Percentiles rank a stretch among this genome's conserved stretches.
Conservation (phyloP, 2,113 vertebrate species). For the Otus sunia region DNA sequence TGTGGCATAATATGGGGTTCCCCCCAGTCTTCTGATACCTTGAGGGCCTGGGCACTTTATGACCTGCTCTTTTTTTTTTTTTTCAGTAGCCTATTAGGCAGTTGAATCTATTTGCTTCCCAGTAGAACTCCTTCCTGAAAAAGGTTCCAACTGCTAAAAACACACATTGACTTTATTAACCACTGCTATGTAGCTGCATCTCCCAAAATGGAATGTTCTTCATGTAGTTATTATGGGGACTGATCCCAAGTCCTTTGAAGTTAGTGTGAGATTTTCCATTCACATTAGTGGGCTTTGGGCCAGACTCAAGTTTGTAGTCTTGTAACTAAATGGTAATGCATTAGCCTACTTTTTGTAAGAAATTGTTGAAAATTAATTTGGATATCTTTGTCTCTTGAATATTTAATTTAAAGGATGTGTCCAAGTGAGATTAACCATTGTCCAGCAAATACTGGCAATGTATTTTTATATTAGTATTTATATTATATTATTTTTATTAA, state of each 20-base stretch:
- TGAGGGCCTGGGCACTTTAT: not conserved
- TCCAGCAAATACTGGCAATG: not conserved
- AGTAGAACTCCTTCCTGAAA: not conserved
- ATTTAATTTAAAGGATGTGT: not conserved
- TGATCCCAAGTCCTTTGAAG: constrained; percentile 37
- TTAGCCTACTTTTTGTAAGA: not conserved
- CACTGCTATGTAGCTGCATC: not conserved
- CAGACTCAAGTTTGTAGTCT: not conserved
- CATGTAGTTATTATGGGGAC: not conserved
- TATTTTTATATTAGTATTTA: not conserved
- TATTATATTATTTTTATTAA: not conserved
- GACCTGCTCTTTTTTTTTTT: not conserved
- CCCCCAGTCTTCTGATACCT: not conserved
- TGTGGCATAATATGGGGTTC: not conserved
- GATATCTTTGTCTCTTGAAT: not conserved
- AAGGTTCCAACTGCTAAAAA: not conserved
- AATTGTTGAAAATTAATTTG: not conserved
- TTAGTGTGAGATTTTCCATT: constrained; percentile 52
- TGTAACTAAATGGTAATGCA: not conserved
- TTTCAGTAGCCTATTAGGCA: not conserved
- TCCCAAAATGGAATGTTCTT: constrained; percentile 39
- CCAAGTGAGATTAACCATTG: not conserved
- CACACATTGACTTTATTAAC: constrained; percentile 11
- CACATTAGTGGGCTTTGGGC: not conserved
- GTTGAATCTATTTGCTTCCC: not conserved